Conservation (phyloP, 2,113 vertebrate species). For the Phyllopteryx taeniolatus region DNA sequence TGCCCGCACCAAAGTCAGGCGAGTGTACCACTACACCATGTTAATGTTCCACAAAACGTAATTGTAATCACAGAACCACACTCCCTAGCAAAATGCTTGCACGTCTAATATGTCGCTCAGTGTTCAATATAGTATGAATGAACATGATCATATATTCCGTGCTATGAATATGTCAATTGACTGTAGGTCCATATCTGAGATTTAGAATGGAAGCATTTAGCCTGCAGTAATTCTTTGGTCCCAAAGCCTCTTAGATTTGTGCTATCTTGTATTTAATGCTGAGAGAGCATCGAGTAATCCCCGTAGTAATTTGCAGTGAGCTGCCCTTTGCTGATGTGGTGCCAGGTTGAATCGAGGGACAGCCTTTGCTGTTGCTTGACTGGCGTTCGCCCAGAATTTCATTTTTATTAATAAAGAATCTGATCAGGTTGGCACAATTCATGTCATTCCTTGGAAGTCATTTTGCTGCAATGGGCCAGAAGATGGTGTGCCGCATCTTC, state of each 20-base stretch:
- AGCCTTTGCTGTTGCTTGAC: conserved; percentile 23
- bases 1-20: too few relatives aligned
- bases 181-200: conserved; percentile 13
- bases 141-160: neutral
- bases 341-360: conserved; percentile 36
- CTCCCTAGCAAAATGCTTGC: neutral
- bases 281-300: conserved; percentile 61
- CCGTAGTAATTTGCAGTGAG: conserved; percentile 59
- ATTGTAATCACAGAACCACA: neutral
- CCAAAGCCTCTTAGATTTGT: conserved; percentile 58
- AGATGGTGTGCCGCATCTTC: neutral
- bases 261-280: conserved; percentile 59
- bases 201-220: conserved; percentile 16
- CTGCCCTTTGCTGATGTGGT: conserved; percentile 45
- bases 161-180: conserved; percentile 5
- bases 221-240: conserved; percentile 29
- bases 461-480: neutral
- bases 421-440: neutral
- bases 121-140: neutral
- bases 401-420: neutral
- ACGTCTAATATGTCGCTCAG: neutral
- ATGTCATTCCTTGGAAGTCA: neutral
- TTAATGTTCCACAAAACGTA: neutral
- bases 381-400: conserved; percentile 1
- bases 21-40: too few relatives aligned